Conservation (phyloP, 1,140 invertebrate genomes). For the Solen grandis region DNA sequence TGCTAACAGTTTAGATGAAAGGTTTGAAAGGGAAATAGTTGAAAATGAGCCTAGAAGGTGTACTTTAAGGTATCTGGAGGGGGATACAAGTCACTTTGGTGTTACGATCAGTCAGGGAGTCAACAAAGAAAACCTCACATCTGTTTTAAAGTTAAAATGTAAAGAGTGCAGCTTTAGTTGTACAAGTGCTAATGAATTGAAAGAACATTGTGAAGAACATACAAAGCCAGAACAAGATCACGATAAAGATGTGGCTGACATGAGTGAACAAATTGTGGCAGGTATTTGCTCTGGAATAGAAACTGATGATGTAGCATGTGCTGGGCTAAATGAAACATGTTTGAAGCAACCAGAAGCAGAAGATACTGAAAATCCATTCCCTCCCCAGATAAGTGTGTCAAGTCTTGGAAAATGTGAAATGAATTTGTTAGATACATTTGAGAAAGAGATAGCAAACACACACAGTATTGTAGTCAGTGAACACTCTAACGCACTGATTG, state of each 20-base stretch:
- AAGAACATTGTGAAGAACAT: slow-evolving; percentile 21
- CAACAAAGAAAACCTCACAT: slow-evolving; percentile 10
- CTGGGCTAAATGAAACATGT: too few species aligned
- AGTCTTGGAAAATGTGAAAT: too few species aligned
- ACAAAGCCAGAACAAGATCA: background rate
- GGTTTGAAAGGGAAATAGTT: background rate
- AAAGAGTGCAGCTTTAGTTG: slow-evolving; percentile 28
- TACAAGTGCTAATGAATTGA: slow-evolving; percentile 30
- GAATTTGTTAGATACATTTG: too few species aligned
- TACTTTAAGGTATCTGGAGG: background rate
- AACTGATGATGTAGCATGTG: too few species aligned
- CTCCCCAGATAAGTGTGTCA: too few species aligned
- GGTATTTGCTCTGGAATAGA: too few species aligned
- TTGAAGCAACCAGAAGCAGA: too few species aligned
- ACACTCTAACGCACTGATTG: too few species aligned
- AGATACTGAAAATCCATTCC: too few species aligned
- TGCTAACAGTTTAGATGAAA: background rate
- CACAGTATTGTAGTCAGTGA: too few species aligned
- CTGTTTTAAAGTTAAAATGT: slow-evolving; percentile 39
- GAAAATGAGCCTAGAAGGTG: background rate
- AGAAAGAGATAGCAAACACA: too few species aligned
- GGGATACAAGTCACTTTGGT: background rate
- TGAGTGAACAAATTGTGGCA: too few species aligned
- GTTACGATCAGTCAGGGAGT: background rate
- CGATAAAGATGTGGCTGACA: background rate